Conservation (phyloP, 2,888 invertebrate species). For the Napeogenes inachia region DNA sequence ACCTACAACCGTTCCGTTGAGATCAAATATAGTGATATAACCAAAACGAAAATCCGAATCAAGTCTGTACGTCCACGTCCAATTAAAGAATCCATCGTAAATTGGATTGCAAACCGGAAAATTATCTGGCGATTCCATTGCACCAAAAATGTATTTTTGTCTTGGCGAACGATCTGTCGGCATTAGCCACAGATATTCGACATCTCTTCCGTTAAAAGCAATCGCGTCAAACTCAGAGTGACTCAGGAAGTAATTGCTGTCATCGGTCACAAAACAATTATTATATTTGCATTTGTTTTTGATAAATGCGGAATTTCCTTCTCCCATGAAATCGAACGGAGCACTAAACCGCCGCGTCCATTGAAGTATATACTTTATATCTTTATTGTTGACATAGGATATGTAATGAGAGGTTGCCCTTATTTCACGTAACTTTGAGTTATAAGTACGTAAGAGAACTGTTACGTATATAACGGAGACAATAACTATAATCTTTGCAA, state of each 20-base stretch:
- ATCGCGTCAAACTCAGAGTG: slow-evolving; percentile 30
- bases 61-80: slow-evolving; percentile 39
- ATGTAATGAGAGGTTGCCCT: slow-evolving; percentile 20
- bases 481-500: background rate
- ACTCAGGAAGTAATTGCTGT: slow-evolving; percentile 22
- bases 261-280: slow-evolving; percentile 36
- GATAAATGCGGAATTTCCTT: slow-evolving; percentile 30
- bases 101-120: slow-evolving; percentile 39
- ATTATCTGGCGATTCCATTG: slow-evolving; percentile 49
- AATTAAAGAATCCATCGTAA: slow-evolving; percentile 37
- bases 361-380: slow-evolving; percentile 29
- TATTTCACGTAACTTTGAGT: slow-evolving; percentile 20
- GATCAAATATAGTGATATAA: slow-evolving; percentile 33
- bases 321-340: slow-evolving; percentile 30
- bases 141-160: slow-evolving; percentile 54
- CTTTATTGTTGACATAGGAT: slow-evolving; percentile 24
- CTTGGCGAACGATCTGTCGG: slow-evolving; percentile 34
- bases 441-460: slow-evolving; percentile 18
- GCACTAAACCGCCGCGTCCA: slow-evolving; percentile 29
- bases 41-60: slow-evolving; percentile 35
- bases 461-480: background rate
- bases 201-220: slow-evolving; percentile 31
- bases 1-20: slow-evolving; percentile 27
- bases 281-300: slow-evolving; percentile 30
- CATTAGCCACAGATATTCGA: slow-evolving; percentile 27